Evolutionary conservation across 2,113 vertebrate genomes (phyloP), one percentile per base, ranked within the genome.

Genomic region (Octodon degus): DNA sequence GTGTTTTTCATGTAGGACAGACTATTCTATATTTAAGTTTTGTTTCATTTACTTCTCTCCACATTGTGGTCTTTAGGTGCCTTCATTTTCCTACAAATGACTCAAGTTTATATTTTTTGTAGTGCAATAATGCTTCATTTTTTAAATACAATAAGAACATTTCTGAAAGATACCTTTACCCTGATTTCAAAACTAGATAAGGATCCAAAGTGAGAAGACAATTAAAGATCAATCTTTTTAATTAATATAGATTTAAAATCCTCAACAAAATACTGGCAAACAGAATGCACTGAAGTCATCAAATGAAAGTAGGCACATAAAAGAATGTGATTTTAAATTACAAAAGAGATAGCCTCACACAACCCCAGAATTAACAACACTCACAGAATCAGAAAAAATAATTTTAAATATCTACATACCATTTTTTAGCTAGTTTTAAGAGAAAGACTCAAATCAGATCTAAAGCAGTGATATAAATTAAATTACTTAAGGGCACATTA

Each of bases 361-460:
- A 55, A 37, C 5, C 17, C 24, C 77, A 16, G 32, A 7, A 55
- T 82, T 86, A 88, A 93, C 4, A 86, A 13, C 65, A 14, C 32
- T 95, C 20, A 37, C 4, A 58, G 4, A 8, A 37, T 58, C 50
- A 70, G 10, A 10, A 58, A 63, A 70, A 92, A 72, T 27, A 10
- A 81, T 88, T 91, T 79, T 7, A 50, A 22, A 43, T 37, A 86
- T 3, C 32, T 58, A 32, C 2, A 3, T 20, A 68, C 2, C 86
- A 58, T 12, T 76, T 82, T 83, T 60, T 63, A 67, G 16, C 1
- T 77, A n/a, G 1, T 53, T 79, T 90, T 94, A 92, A 50, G 32
- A 83, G n/a, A 96, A 93, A 63, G 72, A 74, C 3, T 95, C 37
- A 85, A 85, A 81, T 94, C 80, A 37, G 7, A 76, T 40, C n/a